These are phyloP conservation scores for Aphrophora alni DNA, from an alignment of 2,888 invertebrate species.

Conservation along the genomic window DNA sequence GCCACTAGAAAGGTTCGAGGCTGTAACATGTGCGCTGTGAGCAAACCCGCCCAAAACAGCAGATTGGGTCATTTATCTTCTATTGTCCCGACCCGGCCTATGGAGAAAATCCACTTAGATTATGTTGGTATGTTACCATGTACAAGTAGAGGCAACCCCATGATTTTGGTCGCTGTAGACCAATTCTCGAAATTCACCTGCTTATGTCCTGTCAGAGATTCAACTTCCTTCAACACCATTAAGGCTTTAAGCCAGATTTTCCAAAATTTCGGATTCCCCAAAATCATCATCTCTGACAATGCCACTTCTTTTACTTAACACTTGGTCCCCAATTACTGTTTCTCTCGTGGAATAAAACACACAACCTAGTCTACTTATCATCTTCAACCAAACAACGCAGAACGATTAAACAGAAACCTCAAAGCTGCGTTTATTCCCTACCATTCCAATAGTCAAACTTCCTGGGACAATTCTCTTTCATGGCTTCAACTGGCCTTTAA, in stretches of 20 bases:
- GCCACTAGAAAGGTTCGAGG: background rate
- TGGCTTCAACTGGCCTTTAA: background rate
- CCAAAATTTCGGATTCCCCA: no score
- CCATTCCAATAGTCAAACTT: background rate
- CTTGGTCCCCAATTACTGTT: no score
- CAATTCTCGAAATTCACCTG: no score
- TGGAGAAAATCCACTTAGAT: no score
- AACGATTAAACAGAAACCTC: slow-evolving; percentile 3
- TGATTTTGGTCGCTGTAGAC: background rate
- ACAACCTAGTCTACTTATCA: slow-evolving; percentile 4
- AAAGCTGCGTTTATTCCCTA: slow-evolving; percentile 15
- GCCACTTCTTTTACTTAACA: slow-evolving; percentile 3
- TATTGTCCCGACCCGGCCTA: no score
- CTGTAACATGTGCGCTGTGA: no score
- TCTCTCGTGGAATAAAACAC: no score
- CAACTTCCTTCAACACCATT: no score
- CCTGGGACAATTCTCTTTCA: background rate
- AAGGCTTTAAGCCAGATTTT: no score
- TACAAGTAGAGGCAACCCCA: slow-evolving; percentile 9
- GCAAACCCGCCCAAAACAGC: no score
- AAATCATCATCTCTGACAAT: no score
- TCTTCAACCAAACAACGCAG: slow-evolving; percentile 18
- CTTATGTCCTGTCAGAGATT: no score
- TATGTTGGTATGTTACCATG: slow-evolving; percentile 12
- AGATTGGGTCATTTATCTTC: background rate